These are phyloP conservation scores for Tenthredo livida DNA, from an alignment of 2,888 invertebrate genomes.

Conservation along the genomic window DNA sequence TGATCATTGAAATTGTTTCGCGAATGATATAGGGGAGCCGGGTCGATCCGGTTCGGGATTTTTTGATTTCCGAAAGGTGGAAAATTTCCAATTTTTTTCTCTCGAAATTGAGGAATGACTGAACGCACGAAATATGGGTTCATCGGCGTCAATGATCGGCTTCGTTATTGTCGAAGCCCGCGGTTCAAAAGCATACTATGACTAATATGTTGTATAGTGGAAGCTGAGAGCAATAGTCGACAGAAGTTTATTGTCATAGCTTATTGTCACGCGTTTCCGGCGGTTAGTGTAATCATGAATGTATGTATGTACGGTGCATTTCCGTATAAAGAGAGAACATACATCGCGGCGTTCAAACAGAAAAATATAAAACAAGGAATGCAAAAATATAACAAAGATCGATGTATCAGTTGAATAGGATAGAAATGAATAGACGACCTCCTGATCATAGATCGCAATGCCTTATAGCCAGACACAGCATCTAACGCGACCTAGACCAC, in stretches of 20 bases:
- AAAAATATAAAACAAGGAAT: background rate
- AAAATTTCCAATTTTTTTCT: background rate
- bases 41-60: too few relatives aligned
- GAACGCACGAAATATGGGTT: background rate
- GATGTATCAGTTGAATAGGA: constrained; percentile 8
- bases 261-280: constrained; percentile 7
- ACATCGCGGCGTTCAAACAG: background rate
- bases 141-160: background rate
- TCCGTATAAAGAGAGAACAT: background rate
- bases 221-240: background rate
- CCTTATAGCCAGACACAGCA: background rate
- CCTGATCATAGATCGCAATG: background rate
- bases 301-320: background rate
- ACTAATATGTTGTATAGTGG: background rate
- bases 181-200: background rate
- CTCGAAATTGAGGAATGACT: background rate
- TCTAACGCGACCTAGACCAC: constrained; percentile 4
- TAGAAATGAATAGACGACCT: background rate
- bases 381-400: background rate
- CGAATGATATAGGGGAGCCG: background rate
- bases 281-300: background rate
- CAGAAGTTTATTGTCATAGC: constrained; percentile 2
- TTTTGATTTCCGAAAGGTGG: too few relatives aligned
- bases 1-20: background rate
- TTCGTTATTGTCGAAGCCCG: background rate